Evolutionary conservation across 2,113 vertebrate genomes (phyloP), one percentile per base, ranked within the genome.

Genomic region (Phylloscopus trochilus): DNA sequence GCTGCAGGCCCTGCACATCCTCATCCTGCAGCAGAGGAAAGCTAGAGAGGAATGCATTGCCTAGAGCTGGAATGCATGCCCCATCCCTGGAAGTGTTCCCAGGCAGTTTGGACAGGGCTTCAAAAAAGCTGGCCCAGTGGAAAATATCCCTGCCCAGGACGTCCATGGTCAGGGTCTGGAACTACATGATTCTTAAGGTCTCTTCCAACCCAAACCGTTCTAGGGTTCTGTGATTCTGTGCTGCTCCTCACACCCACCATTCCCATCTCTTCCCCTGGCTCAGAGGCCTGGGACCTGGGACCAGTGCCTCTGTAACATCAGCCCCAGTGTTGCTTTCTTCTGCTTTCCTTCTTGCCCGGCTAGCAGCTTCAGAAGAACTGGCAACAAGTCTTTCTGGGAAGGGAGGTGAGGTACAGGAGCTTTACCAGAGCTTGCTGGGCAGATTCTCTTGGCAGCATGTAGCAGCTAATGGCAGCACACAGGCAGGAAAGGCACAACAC

Each of bases 91-190:
- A 46, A 46, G 4, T 21, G 15, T 12, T 39, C 53, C 69, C 77
- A 39, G 46, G 7, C 51, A 49, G 1, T 64, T 67, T 82, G 69
- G 33, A 82, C 46, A 46, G 16, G 33, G 33, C n/a, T 67, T 39
- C 46, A 24, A 74, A 28, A 28, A 52, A 59, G 15, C 35, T 73
- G 68, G 31, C 17, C 30, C 35, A 37, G 8, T 15, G 15, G 15
- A 37, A 81, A 37, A 1, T 28, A 28, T 51, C 33, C 51, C 31
- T 58, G 27, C 27, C 22, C 37, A 44, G 23, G 15, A 64, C 37
- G 43, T 6, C 22, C 27, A 8, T 9, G 10, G 31, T 4, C 2
- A 6, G 10, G 6, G 3, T 0, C 4, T 39, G 33, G 15, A 67
- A 20, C 18, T 9, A 39, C 3, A 2, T 11, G 37, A 59, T 67